Evolutionary conservation across 1,140 invertebrate genomes (phyloP).

Genomic region (Drosophila elegans): DNA sequence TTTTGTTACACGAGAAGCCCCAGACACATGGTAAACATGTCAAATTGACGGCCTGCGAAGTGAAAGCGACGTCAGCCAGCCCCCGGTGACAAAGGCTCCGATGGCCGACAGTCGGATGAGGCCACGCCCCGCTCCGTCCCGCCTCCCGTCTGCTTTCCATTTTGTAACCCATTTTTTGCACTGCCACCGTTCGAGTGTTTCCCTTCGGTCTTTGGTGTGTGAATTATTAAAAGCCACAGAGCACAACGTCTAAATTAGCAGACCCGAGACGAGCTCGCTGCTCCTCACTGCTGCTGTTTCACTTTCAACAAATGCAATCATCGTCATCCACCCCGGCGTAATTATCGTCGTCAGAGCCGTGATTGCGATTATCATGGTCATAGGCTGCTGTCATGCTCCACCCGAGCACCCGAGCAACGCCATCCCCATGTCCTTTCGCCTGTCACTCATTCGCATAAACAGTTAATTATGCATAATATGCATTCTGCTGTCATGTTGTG

Average conservation of each 20-base stretch:
- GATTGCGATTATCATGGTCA: conserved; percentile 58
- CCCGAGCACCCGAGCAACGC: neutral
- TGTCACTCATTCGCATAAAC: conserved; percentile 83
- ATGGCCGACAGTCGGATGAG: conserved; percentile 1
- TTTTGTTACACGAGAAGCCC: conserved; percentile 73
- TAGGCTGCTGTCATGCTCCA: conserved; percentile 23
- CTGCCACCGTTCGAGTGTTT: conserved; percentile 21
- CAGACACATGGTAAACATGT: conserved; percentile 83
- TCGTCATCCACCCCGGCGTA: conserved; percentile 48
- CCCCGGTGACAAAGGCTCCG: conserved; percentile 63
- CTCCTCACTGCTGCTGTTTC: conserved; percentile 55
- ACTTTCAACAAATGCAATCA: conserved; percentile 75
- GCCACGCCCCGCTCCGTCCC: conserved; percentile 3
- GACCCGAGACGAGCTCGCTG: conserved; percentile 18
- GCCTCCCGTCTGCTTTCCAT: conserved; percentile 27
- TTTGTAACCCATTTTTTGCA: conserved; percentile 72
- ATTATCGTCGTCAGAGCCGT: conserved; percentile 48
- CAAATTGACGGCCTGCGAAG: conserved; percentile 80
- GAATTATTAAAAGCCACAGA: conserved; percentile 80
- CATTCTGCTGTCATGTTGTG: conserved; percentile 81
- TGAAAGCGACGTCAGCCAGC: conserved; percentile 68
- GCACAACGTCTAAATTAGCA: conserved; percentile 75
- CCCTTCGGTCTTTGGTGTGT: conserved; percentile 61
- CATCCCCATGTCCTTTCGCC: conserved; percentile 67
- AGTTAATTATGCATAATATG: conserved; percentile 84